A percentile compares a stretch with the other conserved stretches of the same genome.
Evolutionary conservation across 2,797 vertebrate species (phyloP).

Genomic region (Lutjanus argentimaculatus): DNA sequence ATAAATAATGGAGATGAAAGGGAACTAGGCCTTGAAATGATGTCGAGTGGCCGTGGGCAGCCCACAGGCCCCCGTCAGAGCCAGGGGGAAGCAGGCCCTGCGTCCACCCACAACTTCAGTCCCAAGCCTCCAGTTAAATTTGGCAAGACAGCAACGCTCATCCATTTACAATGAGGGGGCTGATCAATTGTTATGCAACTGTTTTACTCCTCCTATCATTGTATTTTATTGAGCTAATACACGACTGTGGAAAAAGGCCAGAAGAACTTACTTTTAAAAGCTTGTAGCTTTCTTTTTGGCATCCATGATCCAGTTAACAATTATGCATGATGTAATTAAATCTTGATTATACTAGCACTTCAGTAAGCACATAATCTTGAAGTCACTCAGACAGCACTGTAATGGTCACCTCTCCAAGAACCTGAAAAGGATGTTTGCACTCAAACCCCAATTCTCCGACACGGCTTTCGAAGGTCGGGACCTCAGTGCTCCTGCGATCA

Average conservation of each 20-base stretch:
- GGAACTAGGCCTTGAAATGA: conserved; percentile 73
- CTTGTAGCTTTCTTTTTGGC: conserved; percentile 18
- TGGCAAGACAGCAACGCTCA: conserved; percentile 57
- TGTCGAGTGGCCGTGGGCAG: conserved; percentile 77
- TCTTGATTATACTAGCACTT: conserved; percentile 5
- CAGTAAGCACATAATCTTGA: not conserved
- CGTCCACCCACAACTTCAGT: conserved; percentile 67
- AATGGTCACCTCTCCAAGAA: not conserved
- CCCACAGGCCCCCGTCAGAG: conserved; percentile 79
- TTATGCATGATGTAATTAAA: conserved; percentile 26
- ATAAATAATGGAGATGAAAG: conserved; percentile 84
- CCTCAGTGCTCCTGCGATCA: conserved; percentile 26
- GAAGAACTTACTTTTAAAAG: conserved; percentile 23
- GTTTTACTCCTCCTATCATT: conserved; percentile 47
- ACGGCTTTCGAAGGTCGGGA: conserved; percentile 8
- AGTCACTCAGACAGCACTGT: not conserved
- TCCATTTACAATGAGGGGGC: conserved; percentile 72
- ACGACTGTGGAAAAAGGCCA: conserved; percentile 18
- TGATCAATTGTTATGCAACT: conserved; percentile 70
- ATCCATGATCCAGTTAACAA: conserved; percentile 10
- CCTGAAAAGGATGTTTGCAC: conserved; percentile 8
- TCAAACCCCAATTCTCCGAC: conserved; percentile 9
- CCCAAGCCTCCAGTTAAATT: conserved; percentile 66
- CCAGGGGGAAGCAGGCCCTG: conserved; percentile 60
- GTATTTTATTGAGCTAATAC: conserved; percentile 31